Base-by-base conservation (phyloP, 2,888 invertebrate species). In the Drosophila anomelani region DNA sequence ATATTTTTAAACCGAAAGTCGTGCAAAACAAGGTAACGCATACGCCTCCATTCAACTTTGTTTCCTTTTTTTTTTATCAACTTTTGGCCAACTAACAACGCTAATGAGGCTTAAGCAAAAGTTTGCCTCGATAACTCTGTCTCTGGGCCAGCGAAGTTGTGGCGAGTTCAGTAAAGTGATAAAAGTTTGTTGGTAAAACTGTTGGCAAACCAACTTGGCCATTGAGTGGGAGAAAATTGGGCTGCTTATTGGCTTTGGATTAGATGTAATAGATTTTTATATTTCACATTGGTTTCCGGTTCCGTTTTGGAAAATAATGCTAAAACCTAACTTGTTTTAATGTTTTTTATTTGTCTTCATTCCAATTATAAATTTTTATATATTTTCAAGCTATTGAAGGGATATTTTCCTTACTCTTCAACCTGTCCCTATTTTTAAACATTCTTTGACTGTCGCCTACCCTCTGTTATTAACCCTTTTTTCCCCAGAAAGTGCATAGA, bases 11-110 rank as follows among this genome's bases (percentile, higher is more conserved):
- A 59, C 36, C 26, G 46, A 20, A 23, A 51, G 38, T 47, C 34
- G 53, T 47, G 41, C n/a, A 46, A 68, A 56, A 68, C 26, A 55
- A 51, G 80, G 34, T 54, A 49, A 47, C 62, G 63, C 69, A 51
- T 71, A 67, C 49, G 39, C 54, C 56, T 61, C 20, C 47, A 57
- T 26, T 61, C 23, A 87, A 85, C 68, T 76, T 68, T 71, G 72
- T 83, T 76, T 84, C 80, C 76, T 76, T 89, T 88, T 78, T 68
- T n/a, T n/a, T n/a, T 78, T 73, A 87, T 76, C 88, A 89, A 79
- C 85, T 89, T 89, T 77, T 34, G 47, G 46, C 54, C 47, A 72
- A 53, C 70, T 77, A 79, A 88, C 77, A 87, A 89, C 75, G 82
- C 89, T 89, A 83, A 83, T 83, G 82, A 89, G 82, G 68, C 66